Evolutionary conservation across 53 echinoderm and acorn worm species (phyloP), one percentile per base, ranked within the genome.

Genomic region (Crossaster papposus): DNA sequence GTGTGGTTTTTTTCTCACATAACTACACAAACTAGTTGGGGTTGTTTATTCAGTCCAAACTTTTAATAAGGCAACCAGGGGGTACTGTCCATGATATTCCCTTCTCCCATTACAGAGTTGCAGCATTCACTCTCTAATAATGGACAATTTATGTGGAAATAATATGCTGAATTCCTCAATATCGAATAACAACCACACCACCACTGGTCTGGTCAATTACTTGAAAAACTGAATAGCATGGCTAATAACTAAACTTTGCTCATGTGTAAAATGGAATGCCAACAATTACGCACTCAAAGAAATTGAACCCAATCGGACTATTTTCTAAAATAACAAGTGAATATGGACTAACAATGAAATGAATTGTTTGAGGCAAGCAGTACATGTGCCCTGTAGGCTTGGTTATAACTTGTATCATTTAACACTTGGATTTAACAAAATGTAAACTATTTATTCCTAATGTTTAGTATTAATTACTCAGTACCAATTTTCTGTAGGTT

Each of bases 31-130:
- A 33, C 29, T 33, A 17, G 14, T 13, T 5, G 51, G 85, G 23
- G 72, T 72, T 85, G 23, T 77, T 86, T 75, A 34, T 86, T 76
- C 86, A 86, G 86, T 76, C 76, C 35, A 22, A 77, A 76, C 51
- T 86, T 54, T 86, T 77, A 86, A 87, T 87, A 64, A 64, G 87
- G 87, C 58, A 54, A 75, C 74, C 86, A 58, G 86, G 64, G 76
- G 85, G 87, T 32, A 7, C 28, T 30, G 24, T 51, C 73, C 72
- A 72, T 35, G 44, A 65, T 54, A 37, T 12, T 26, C 29, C 65
- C 50, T 12, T 36, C 83, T 33, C 9, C 54, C 31, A 80, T 62
- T 80, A 62, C 78, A 28, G n/a, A 36, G 78, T 34, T 78, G 50
- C 13, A 24, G 33, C 5, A 78, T 44, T 44, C 50, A 20, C 78